Base-by-base conservation (phyloP, 2,797 vertebrate species). In the Microhierax caerulescens region DNA sequence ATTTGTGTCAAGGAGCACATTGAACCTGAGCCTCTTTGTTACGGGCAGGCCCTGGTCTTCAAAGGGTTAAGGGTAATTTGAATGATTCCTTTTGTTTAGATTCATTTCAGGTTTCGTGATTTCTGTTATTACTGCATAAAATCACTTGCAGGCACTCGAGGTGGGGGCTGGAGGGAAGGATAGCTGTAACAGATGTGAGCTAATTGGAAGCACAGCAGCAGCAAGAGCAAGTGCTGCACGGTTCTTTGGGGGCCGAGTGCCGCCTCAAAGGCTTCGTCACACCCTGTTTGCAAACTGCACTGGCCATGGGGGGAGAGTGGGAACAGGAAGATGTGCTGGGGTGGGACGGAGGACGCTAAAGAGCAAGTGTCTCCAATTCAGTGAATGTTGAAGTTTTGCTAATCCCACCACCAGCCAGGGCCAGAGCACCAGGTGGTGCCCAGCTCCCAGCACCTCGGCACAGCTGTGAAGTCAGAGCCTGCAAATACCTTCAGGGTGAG, bases 31-130 rank as follows among this genome's bases (percentile, higher is more conserved):
- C 64, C 47, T 72, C 88, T 41, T 69, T 60, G 37, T 5, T 53
- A 50, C 2, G 13, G 73, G 14, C 30, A 37, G 70, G 70, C 36
- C 65, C 80, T 34, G 81, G 90, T 24, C 68, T 60, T 47, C 76
- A 43, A 96, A 0, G 90, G 82, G 94, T 96, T 96, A 96, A 95
- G 83, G 78, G 83, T 60, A 90, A 96, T 95, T 93, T 78, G 90
- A 96, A 88, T 89, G 68, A 93, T 93, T 96, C 94, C 93, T 95
- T 94, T 97, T 97, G 97, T 97, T 97, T 97, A 97, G 97, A 96
- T 96, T 97, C 97, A 97, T 96, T 97, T 97, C 93, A 88, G 96
- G 93, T 95, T 97, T 97, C 94, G 97, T 98, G 97, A 98, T 98
- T 97, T 96, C 94, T 96, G 94, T 97, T 98, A 97, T 97, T 97